Conservation (phyloP, 1,140 invertebrate species). For the Papilio aristodemus region DNA sequence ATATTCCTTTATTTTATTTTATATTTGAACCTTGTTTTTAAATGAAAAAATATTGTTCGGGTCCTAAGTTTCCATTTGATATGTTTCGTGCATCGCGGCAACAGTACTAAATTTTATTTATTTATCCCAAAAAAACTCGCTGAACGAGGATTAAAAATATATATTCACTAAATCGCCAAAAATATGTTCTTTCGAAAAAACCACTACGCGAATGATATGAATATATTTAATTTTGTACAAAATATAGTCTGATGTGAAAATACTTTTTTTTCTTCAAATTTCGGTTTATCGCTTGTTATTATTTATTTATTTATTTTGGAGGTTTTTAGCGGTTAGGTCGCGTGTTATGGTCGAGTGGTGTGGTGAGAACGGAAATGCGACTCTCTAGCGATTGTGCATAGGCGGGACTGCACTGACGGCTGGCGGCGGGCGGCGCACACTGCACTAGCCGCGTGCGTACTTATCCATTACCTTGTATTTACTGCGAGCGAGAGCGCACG, state of each 20-base stretch:
- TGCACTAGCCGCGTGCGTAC: constrained; percentile 78
- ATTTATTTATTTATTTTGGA: constrained; percentile 56
- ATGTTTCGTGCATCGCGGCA: constrained; percentile 67
- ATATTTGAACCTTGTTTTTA: constrained; percentile 29
- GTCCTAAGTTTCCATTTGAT: constrained; percentile 77
- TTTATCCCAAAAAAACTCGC: constrained; percentile 25
- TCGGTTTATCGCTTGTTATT: constrained; percentile 41
- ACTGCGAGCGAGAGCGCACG: constrained; percentile 60
- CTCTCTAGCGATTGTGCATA: constrained; percentile 76
- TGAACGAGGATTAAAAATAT: constrained; percentile 54
- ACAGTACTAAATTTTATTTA: not conserved
- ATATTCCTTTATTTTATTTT: constrained; percentile 55
- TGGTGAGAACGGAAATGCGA: constrained; percentile 72
- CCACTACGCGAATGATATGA: constrained; percentile 76
- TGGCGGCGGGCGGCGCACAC: constrained; percentile 67
- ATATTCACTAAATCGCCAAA: constrained; percentile 67
- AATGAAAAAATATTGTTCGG: constrained; percentile 69
- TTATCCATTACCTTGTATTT: constrained; percentile 81
- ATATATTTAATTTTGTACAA: constrained; percentile 61
- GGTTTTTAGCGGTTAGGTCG: constrained; percentile 70
- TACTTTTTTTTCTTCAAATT: constrained; percentile 61
- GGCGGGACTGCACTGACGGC: constrained; percentile 74
- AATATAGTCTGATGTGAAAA: constrained; percentile 68
- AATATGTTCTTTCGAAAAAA: constrained; percentile 53
- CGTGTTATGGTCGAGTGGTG: constrained; percentile 65